Conservation (phyloP, 2,113 vertebrate genomes). For the Trochalopteron elliotii region DNA sequence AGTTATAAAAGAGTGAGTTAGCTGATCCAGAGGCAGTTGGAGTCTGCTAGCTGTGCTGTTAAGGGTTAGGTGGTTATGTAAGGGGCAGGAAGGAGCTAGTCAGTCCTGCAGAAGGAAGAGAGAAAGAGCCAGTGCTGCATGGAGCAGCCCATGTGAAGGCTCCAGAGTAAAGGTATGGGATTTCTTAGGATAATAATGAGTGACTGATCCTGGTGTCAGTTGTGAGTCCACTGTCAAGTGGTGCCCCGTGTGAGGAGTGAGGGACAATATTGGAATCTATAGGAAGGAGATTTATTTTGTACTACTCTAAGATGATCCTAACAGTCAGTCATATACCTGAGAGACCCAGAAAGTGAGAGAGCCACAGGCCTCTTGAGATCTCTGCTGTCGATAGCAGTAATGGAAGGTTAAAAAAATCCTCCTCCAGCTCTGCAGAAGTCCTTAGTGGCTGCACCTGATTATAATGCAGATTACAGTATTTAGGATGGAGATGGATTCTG, state of each 20-base stretch:
- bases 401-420: not conserved
- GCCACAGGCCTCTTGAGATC: not conserved
- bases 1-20: not conserved
- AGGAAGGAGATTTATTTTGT: not conserved
- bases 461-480: not conserved
- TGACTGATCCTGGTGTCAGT: not conserved
- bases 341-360: not conserved
- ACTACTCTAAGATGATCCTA: not conserved
- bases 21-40: not conserved
- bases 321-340: not conserved
- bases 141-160: not conserved
- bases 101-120: not conserved
- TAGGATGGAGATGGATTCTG: not conserved
- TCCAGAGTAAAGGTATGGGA: not conserved
- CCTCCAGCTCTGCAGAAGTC: not conserved
- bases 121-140: not conserved
- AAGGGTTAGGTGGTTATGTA: not conserved
- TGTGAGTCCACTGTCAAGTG: not conserved
- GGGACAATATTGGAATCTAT: too few relatives aligned
- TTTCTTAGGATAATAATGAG: not conserved
- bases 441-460: not conserved
- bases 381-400: not conserved
- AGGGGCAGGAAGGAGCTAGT: not conserved
- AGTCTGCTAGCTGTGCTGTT: not conserved
- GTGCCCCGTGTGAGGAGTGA: not conserved